phyloP scores from a whole-genome alignment of 2,888 invertebrate genomes.

The Cremastinae sp. region DNA sequence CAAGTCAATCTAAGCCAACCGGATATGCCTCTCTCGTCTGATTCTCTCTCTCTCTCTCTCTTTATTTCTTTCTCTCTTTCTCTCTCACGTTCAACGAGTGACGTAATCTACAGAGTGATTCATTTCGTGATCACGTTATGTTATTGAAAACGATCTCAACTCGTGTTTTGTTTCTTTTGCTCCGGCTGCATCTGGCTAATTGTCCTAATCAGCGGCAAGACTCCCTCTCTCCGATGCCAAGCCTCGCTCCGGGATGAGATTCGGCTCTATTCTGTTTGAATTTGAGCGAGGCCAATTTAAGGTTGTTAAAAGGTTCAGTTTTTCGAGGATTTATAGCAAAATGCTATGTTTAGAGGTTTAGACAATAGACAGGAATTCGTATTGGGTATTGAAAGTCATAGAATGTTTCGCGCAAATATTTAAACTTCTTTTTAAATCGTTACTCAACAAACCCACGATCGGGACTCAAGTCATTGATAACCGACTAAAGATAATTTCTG shows the following conservation, averaged over 20 bases:
- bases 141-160: slow-evolving; percentile 55
- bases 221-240: background rate
- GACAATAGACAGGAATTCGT: too few species aligned
- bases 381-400: too few species aligned
- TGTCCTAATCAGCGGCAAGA: slow-evolving; percentile 11
- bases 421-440: too few species aligned
- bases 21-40: slow-evolving; percentile 78
- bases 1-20: slow-evolving; percentile 80
- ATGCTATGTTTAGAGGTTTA: too few species aligned
- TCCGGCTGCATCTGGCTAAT: slow-evolving; percentile 10
- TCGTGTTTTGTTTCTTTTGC: background rate
- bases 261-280: background rate
- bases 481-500: too few species aligned
- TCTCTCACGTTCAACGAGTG: slow-evolving; percentile 68
- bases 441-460: too few species aligned
- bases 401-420: too few species aligned
- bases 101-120: slow-evolving; percentile 71
- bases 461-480: too few species aligned
- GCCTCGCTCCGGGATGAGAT: slow-evolving; percentile 3
- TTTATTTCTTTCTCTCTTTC: slow-evolving; percentile 60
- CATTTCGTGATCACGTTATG: slow-evolving; percentile 64
- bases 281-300: background rate
- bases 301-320: background rate
- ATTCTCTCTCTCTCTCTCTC: slow-evolving; percentile 28
- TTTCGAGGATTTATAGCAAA: background rate